Conservation (phyloP, 2,113 vertebrate genomes). For the Oryzias celebensis region DNA sequence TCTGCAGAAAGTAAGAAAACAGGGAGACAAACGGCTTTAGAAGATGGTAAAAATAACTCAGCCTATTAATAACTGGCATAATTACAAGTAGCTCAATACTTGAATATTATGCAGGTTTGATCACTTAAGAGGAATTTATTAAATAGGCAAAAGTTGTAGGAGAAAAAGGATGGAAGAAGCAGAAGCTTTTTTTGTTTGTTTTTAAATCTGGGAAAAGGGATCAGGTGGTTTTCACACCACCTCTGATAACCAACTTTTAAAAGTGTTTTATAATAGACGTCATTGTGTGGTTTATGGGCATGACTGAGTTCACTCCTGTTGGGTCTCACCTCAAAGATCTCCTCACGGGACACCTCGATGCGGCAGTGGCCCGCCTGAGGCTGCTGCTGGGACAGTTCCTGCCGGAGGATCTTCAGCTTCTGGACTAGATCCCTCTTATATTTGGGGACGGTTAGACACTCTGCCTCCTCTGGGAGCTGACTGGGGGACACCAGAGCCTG, state of each 20-base stretch:
- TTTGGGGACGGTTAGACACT: conserved; percentile 93
- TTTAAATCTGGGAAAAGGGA: not conserved
- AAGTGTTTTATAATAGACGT: not conserved
- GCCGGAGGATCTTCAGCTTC: conserved; percentile 95
- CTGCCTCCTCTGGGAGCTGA: conserved; percentile 88
- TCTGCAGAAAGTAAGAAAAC: conserved; percentile 13
- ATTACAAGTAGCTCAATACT: conserved; percentile 10
- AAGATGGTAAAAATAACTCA: conserved; percentile 19
- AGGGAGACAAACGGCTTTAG: conserved; percentile 4
- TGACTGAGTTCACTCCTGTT: conserved; percentile 2
- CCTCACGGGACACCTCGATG: conserved; percentile 97
- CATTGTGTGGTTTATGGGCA: conserved; percentile 7
- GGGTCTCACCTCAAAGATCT: conserved; percentile 94
- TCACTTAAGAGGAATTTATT: too few species aligned
- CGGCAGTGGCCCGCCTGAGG: conserved; percentile 98
- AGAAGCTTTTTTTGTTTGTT: not conserved
- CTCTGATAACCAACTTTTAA: not conserved
- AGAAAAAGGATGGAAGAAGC: too few species aligned
- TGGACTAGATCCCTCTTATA: conserved; percentile 98
- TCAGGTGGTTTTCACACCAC: not conserved
- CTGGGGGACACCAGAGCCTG: conserved; percentile 84
- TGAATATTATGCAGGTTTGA: not conserved
- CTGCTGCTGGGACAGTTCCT: conserved; percentile 97
- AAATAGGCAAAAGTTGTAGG: too few species aligned
- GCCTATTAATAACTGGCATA: not conserved